Percentiles rank a stretch among this genome's conserved stretches.
Evolutionary conservation across 2,797 vertebrate genomes (phyloP).

Genomic region (Capromys pilorides): DNA sequence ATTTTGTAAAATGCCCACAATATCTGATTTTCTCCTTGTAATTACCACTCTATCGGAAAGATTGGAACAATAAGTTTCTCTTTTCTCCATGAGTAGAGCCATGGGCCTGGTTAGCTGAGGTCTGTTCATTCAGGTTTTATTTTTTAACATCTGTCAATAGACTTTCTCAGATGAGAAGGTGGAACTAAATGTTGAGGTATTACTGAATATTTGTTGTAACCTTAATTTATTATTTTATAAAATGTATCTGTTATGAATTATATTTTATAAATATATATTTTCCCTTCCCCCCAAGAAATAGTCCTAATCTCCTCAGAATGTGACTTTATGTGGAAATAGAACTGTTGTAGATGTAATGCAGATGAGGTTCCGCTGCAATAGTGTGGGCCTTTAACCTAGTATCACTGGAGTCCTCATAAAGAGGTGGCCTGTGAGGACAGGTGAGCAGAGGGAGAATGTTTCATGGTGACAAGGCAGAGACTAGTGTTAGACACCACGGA

Average conservation of each 20-base stretch:
- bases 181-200: not conserved
- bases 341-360: not conserved
- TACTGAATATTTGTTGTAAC: not conserved
- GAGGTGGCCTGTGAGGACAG: not conserved
- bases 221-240: not conserved
- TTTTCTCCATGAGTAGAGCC: not conserved
- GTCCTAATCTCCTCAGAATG: not conserved
- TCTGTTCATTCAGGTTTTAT: not conserved
- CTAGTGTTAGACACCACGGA: not conserved
- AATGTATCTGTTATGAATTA: not conserved
- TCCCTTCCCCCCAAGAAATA: not conserved
- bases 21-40: not conserved
- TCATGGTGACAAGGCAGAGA: not conserved
- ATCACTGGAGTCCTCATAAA: not conserved
- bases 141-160: not conserved
- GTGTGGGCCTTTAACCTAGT: no score
- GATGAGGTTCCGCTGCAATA: not conserved
- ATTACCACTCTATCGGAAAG: not conserved
- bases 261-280: not conserved
- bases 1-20: not conserved
- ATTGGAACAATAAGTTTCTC: not conserved
- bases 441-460: not conserved
- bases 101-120: not conserved
- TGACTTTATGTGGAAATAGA: no score
- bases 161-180: not conserved